Evolutionary conservation across 2,113 vertebrate genomes (phyloP), one percentile per base, ranked within the genome.

Genomic region (Panurus biarmicus): DNA sequence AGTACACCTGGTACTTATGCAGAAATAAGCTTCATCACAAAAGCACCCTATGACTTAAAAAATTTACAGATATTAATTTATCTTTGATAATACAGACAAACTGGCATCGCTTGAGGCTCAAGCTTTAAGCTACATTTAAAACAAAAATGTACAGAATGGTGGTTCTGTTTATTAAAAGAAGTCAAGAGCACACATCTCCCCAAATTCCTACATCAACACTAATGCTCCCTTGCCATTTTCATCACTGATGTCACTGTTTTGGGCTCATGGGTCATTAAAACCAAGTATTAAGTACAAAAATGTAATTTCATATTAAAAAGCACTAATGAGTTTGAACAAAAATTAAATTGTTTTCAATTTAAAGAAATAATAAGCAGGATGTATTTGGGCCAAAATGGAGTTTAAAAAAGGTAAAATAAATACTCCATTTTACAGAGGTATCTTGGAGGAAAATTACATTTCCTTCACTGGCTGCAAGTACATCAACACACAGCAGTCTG

Each of bases 401-500:
- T 20, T 26, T 9, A 3, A 33, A 62, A 85, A 60, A 58, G 19
- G 17, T 9, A 45, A 38, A 76, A 72, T 7, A 71, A 61, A 38
- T 6, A 60, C 7, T 29, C 24, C 3, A 4, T 57, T 79, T 56
- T 19, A 42, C 38, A 78, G 38, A 51, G 14, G 19, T 40, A 38
- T 47, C 73, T 42, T 73, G 65, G 23, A 72, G 54, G 67, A 81
- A 21, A 82, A 54, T 1, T 0, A 23, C 15, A 31, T 56, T 71
- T 48, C 21, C 64, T 85, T 42, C 42, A 47, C 36, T 7, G 18
- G 29, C 36, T 90, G 60, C 56, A 77, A 14, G 13, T 22, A n/a
- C 18, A 22, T 19, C 0, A 4, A 29, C 0, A 3, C 6, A 18
- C 44, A 87, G 61, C 48, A 65, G 24, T 7, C 28, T 11, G 3